Conservation (phyloP, 2,113 vertebrate genomes). For the Cephalopterus ornatus region DNA sequence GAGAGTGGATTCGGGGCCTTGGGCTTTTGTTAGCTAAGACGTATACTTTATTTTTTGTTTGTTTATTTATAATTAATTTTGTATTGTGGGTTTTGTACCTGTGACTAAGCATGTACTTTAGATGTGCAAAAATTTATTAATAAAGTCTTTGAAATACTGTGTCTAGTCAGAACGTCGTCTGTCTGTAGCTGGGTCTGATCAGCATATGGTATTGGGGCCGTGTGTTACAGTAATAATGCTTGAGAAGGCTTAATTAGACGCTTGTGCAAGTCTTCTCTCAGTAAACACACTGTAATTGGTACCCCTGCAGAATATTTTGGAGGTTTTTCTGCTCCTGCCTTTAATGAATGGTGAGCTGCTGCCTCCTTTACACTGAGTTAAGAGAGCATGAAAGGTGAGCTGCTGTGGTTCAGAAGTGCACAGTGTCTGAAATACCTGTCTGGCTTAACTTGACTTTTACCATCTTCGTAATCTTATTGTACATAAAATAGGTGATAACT, state of each 20-base stretch:
- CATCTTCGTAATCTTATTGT: neutral
- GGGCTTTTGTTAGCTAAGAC: neutral
- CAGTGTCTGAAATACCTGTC: neutral
- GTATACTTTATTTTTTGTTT: neutral
- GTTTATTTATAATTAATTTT: neutral
- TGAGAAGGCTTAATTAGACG: neutral
- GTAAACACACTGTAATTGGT: conserved; percentile 42
- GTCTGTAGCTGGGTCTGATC: conserved; percentile 42
- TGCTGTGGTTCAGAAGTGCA: neutral
- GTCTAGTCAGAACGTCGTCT: conserved; percentile 40
- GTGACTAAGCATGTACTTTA: neutral
- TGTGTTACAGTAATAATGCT: neutral
- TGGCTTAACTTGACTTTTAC: neutral
- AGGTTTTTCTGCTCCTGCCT: neutral
- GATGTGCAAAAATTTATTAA: conserved; percentile 2
- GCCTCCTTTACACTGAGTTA: neutral
- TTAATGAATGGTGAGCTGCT: neutral
- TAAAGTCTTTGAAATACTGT: conserved; percentile 38
- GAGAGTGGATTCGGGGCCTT: neutral
- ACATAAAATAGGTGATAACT: neutral
- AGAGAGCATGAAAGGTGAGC: neutral
- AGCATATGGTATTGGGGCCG: neutral
- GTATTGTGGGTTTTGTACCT: neutral
- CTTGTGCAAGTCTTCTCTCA: conserved; percentile 13
- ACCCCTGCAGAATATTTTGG: neutral